Percentiles rank a stretch among this genome's conserved stretches.
Conservation (phyloP, 2,888 invertebrate species). For the Globia sparganii region DNA sequence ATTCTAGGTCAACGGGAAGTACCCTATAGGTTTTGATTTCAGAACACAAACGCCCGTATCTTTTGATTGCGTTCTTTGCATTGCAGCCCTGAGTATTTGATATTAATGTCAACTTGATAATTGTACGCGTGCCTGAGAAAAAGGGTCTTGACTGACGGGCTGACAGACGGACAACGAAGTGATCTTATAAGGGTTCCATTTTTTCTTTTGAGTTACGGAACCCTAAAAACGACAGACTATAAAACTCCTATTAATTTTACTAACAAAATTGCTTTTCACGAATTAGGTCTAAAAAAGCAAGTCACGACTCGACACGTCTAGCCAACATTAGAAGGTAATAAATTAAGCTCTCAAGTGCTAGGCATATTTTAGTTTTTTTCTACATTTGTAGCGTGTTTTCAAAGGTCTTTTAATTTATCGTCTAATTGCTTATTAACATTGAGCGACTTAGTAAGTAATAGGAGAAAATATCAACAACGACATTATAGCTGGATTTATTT, state of each 20-base stretch:
- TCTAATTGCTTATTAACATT: conserved; percentile 46
- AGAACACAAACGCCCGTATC: no score
- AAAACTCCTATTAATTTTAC: conserved; percentile 34
- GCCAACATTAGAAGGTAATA: conserved; percentile 57
- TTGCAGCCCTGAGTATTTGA: no score
- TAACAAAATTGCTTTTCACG: conserved; percentile 43
- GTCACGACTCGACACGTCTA: conserved; percentile 55
- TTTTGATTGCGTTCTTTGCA: no score
- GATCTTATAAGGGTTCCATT: no score
- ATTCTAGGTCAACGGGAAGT: no score
- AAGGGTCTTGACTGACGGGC: no score
- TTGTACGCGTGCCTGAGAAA: no score
- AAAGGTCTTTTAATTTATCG: conserved; percentile 44
- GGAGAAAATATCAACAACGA: conserved; percentile 20
- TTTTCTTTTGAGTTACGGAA: no score
- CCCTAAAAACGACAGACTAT: conserved; percentile 24
- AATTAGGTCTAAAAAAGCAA: conserved; percentile 55
- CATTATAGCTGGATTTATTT: background rate
- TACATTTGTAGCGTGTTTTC: conserved; percentile 44
- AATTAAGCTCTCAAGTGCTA: conserved; percentile 61
- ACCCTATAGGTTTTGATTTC: no score
- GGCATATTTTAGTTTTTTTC: conserved; percentile 54
- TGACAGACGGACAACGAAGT: no score
- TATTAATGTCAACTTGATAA: no score
- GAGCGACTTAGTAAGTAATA: conserved; percentile 39